Conservation (phyloP, 2,797 vertebrate genomes). For the Natrix natrix region DNA sequence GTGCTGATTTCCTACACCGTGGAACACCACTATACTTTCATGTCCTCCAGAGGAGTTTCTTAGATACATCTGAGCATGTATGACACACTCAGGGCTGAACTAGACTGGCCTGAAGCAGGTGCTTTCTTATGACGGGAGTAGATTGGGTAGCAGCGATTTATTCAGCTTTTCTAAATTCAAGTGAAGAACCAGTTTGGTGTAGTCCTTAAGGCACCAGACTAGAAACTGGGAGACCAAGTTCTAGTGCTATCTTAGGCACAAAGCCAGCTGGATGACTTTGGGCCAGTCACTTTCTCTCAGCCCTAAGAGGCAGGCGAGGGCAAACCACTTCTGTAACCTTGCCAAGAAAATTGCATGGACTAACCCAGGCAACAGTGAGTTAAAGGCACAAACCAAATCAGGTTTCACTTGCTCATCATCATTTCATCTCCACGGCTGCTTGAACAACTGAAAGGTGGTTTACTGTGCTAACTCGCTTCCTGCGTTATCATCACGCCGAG, state of each 20-base stretch:
- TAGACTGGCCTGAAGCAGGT: neutral
- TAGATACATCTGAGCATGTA: neutral
- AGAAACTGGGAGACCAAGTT: neutral
- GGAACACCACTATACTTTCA: neutral
- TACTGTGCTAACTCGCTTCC: neutral
- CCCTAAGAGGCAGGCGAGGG: neutral
- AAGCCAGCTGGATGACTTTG: neutral
- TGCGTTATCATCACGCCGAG: neutral
- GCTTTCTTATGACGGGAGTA: neutral
- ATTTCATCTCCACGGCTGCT: neutral
- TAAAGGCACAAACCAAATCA: neutral
- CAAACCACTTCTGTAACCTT: neutral
- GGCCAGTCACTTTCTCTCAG: neutral
- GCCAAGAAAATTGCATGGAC: neutral
- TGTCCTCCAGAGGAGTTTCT: neutral
- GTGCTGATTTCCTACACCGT: neutral
- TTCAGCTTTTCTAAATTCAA: neutral
- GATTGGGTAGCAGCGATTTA: neutral
- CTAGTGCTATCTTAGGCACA: neutral
- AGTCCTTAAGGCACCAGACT: neutral
- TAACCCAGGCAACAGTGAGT: neutral
- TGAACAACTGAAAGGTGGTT: neutral
- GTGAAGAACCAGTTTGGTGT: neutral
- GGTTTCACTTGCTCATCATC: neutral
- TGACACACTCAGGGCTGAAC: neutral